Evolutionary conservation across 2,888 invertebrate species (phyloP).

Genomic region (Drosophila formosana): DNA sequence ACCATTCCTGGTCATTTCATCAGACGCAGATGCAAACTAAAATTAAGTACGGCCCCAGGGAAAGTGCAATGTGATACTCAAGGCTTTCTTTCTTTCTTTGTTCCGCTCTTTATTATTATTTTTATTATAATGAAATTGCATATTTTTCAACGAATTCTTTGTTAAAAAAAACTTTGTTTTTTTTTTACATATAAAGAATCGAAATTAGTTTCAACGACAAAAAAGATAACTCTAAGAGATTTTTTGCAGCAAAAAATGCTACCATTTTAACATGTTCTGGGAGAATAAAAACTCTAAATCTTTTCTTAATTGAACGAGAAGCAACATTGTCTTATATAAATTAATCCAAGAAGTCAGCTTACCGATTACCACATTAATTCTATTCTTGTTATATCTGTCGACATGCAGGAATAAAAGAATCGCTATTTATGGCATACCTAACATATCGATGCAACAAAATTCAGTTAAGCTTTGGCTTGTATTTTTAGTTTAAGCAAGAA

Average conservation of each 20-base stretch:
- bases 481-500: background rate
- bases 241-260: too few species aligned
- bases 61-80: slow-evolving; percentile 32
- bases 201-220: too few species aligned
- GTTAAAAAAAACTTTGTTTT: background rate
- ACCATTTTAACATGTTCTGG: too few species aligned
- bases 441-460: too few species aligned
- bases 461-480: background rate
- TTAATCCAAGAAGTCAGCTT: too few species aligned
- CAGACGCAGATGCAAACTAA: slow-evolving; percentile 25
- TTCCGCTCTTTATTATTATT: slow-evolving; percentile 13
- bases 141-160: slow-evolving; percentile 9
- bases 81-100: slow-evolving; percentile 2
- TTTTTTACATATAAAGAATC: background rate
- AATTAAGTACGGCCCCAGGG: slow-evolving; percentile 25
- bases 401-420: background rate
- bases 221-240: background rate
- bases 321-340: too few species aligned
- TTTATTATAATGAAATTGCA: slow-evolving; percentile 33
- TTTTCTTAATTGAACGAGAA: too few species aligned
- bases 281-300: too few species aligned
- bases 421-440: background rate
- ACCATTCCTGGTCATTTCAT: slow-evolving; percentile 35
- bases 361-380: too few species aligned
- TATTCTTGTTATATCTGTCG: background rate